Evolutionary conservation across 2,797 vertebrate genomes (phyloP), one percentile per base, ranked within the genome.

Genomic region (Thaleichthys pacificus): DNA sequence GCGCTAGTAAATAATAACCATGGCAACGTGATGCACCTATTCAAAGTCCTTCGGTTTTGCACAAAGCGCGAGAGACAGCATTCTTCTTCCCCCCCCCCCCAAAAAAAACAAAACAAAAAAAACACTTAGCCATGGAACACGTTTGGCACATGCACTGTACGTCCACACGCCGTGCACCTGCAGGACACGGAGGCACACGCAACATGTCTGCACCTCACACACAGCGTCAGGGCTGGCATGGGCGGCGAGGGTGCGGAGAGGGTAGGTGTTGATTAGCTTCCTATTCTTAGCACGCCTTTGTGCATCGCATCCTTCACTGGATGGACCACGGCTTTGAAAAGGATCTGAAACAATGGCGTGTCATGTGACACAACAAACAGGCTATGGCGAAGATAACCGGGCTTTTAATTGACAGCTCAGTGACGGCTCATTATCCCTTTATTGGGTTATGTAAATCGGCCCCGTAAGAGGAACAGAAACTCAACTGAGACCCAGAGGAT

Each of bases 361-460:
- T 70, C 57, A 47, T 51, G 74, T 76, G 56, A 77, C 62, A 77
- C 77, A 78, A 82, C 74, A 87, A 81, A 82, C 71, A 79, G 66
- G 70, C 75, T 63, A 58, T 42, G 38, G 69, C 65, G 73, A 80
- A 66, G 63, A 86, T 73, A 82, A 85, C 69, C 17, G 67, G 66
- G 70, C 73, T 63, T 83, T 75, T 85, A 86, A 90, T 69, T 88
- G 81, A 82, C 85, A 86, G 81, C 80, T 84, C 72, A 68, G 68
- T 69, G 64, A 84, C 61, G 73, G 78, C 77, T 90, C 85, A 84
- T 90, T 90, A 87, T 84, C 69, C 60, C 49, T 82, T 86, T 81
- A 87, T 84, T 80, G 69, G 74, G 62, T 86, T 82, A 78, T 79
- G 77, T 70, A 82, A 88, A 82, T 77, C 32, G 32, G 71, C 54